phyloP scores from a whole-genome alignment of 2,888 invertebrate genomes.

The Serrognathus titanus region DNA sequence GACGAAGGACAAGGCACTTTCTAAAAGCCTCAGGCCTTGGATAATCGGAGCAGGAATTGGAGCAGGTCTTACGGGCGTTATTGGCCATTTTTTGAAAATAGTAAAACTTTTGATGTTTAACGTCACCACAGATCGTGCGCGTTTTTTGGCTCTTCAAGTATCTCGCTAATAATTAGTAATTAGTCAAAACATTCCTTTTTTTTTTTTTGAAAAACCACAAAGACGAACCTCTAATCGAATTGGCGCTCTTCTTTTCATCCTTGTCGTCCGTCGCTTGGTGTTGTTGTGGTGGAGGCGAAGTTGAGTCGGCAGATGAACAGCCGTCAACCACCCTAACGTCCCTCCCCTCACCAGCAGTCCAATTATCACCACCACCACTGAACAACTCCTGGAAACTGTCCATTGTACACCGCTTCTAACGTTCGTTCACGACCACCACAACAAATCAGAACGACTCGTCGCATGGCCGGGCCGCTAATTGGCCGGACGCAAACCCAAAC shows the following conservation, averaged over 20 bases:
- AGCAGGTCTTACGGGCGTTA: too few relatives aligned
- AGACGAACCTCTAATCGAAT: slow-evolving; percentile 63
- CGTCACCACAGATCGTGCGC: too few relatives aligned
- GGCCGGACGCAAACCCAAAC: slow-evolving; percentile 21
- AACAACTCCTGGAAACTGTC: slow-evolving; percentile 51
- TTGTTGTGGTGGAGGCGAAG: slow-evolving; percentile 52
- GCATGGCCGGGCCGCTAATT: slow-evolving; percentile 31
- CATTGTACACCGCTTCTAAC: slow-evolving; percentile 43
- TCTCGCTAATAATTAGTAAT: too few relatives aligned
- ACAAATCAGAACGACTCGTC: slow-evolving; percentile 26
- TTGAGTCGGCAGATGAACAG: slow-evolving; percentile 54
- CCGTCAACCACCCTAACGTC: slow-evolving; percentile 24
- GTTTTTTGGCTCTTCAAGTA: too few relatives aligned
- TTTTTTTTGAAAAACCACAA: too few relatives aligned
- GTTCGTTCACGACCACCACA: slow-evolving; percentile 27
- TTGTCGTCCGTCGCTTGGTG: slow-evolving; percentile 31
- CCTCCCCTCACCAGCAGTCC: slow-evolving; percentile 26
- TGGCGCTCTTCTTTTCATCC: slow-evolving; percentile 60
- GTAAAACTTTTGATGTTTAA: too few relatives aligned
- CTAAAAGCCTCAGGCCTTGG: too few relatives aligned
- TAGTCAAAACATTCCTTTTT: too few relatives aligned
- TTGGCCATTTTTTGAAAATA: too few relatives aligned
- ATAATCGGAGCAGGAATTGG: too few relatives aligned
- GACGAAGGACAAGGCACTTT: too few relatives aligned
- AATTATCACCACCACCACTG: slow-evolving; percentile 42